Base-by-base conservation (phyloP, 2,888 invertebrate genomes). In the Brenthis daphne region DNA sequence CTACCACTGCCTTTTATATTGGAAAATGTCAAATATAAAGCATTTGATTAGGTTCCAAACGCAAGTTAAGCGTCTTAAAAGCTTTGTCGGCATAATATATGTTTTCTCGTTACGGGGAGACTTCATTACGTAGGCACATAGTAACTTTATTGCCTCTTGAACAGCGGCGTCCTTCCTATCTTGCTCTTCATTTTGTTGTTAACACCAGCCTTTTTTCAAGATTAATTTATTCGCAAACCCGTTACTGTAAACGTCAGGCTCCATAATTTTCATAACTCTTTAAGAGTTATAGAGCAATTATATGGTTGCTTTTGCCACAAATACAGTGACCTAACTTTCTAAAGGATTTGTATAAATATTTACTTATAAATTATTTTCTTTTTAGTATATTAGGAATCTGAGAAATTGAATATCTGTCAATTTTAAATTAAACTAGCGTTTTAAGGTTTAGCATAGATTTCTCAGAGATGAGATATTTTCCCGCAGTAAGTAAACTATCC, bases 141-240 rank as follows among this genome's bases (percentile, higher is more conserved):
- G 65, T 61, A 63, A 43, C 65, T 66, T 71, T 71, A 71, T 71
- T 64, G 63, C 63, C 65, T 16, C 58, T 58, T 54, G 57, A 71
- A 68, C 63, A 53, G 61, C 48, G 64, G n/a, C 56, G 65, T 58
- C 58, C 56, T 60, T 65, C 56, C 37, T 64, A 64, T 64, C 57
- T 63, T 63, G 55, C 67, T 68, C 65, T 68, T 58, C 51, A 58
- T 72, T 58, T 61, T 54, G 51, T 51, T 65, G 57, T 65, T 72
- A 65, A 65, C 61, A 57, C 61, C 61, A 43, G 33, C 61, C 61
- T 63, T 63, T 64, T 69, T 65, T 64, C 53, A 51, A 55, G 51
- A 70, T 70, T 60, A 72, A 70, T 66, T 70, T 71, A 67, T 70
- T 68, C 61, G 16, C 50, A 48, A 54, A 48, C 53, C 55, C 37